Percentiles rank a stretch among this genome's conserved stretches.
phyloP scores from a whole-genome alignment of 2,113 vertebrate species.

The Coracopsis vasa region DNA sequence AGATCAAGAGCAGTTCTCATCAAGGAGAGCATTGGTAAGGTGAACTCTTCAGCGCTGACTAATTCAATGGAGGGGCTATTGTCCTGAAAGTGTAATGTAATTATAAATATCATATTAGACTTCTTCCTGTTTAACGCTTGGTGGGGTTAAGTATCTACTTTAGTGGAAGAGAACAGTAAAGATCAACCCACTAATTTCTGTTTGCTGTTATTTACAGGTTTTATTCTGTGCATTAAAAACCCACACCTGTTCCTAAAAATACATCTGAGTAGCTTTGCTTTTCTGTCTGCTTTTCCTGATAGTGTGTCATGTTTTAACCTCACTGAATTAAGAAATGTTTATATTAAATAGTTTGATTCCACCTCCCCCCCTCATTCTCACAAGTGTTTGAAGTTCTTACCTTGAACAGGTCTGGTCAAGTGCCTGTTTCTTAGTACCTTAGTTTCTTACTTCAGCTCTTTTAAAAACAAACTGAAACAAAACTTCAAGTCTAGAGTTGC shows the following conservation, averaged over 20 bases:
- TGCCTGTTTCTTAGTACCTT: background rate
- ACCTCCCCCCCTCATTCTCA: background rate
- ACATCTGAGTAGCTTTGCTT: background rate
- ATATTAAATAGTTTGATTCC: background rate
- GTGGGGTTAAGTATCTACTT: background rate
- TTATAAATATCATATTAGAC: background rate
- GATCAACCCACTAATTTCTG: background rate
- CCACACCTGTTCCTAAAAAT: background rate
- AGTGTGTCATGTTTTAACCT: background rate
- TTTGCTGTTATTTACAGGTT: background rate
- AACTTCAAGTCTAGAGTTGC: background rate
- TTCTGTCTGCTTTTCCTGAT: background rate
- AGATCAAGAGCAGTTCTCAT: constrained; percentile 75
- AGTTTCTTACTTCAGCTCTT: background rate
- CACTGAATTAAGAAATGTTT: background rate
- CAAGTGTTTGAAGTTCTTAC: background rate
- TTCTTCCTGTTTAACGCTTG: background rate
- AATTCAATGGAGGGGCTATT: background rate
- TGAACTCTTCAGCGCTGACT: background rate
- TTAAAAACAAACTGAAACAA: background rate
- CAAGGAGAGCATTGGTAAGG: constrained; percentile 81
- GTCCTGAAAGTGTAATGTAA: background rate
- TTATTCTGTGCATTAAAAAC: background rate
- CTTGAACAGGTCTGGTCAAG: background rate
- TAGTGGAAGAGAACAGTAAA: background rate